These are phyloP conservation scores for Brachionus paranguensis DNA, from an alignment of 1,140 invertebrate species.

Conservation along the genomic window DNA sequence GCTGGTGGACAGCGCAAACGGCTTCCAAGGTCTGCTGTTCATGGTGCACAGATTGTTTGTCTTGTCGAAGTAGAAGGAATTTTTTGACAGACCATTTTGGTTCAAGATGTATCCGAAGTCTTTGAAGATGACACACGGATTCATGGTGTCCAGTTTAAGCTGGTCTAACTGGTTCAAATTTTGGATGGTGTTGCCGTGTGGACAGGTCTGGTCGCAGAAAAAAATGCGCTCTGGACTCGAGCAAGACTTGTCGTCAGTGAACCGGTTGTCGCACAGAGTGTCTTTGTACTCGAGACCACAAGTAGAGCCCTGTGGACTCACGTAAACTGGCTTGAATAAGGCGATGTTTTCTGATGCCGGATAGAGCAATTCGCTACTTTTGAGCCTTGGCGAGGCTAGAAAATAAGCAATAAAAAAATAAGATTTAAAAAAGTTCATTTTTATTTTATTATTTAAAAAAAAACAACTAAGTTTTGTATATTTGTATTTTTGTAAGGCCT, in stretches of 20 bases:
- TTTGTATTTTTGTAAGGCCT: not conserved
- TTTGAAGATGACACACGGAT: slow-evolving; percentile 14
- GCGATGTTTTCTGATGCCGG: not conserved
- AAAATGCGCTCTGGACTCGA: not conserved
- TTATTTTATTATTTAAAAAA: not conserved
- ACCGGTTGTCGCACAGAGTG: slow-evolving; percentile 25
- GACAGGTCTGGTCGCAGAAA: slow-evolving; percentile 23
- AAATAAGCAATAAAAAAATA: not conserved
- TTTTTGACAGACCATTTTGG: not conserved
- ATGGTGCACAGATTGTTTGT: slow-evolving; percentile 1
- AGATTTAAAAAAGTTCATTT: slow-evolving; percentile 14
- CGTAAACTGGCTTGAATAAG: not conserved
- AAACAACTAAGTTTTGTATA: not conserved
- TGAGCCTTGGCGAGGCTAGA: not conserved
- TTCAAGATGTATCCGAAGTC: not conserved
- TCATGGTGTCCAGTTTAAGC: not conserved
- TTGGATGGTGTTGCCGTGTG: not conserved
- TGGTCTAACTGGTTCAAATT: not conserved
- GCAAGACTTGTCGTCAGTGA: not conserved
- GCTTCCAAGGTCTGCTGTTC: not conserved
- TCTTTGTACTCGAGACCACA: slow-evolving; percentile 27
- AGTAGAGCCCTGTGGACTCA: not conserved
- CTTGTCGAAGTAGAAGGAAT: slow-evolving; percentile 22
- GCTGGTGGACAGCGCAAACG: not conserved
- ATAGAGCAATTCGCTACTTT: not conserved